Conservation (phyloP, 2,888 invertebrate genomes). For the Drosophila melanosoma region DNA sequence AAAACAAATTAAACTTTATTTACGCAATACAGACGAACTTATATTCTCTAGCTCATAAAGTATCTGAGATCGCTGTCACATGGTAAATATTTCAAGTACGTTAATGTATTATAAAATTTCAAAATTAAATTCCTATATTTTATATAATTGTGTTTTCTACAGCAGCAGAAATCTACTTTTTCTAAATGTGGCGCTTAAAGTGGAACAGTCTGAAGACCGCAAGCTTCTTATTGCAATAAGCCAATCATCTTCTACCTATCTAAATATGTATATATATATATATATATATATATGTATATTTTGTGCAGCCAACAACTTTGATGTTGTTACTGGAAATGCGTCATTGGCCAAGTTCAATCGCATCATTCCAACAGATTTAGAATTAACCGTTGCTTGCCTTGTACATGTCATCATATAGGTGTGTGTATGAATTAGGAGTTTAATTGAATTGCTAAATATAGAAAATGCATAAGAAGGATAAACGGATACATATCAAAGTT, state of each 20-base stretch:
- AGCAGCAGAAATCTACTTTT: not conserved
- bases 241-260: conserved; percentile 22
- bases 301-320: conserved; percentile 15
- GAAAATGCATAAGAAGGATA: conserved; percentile 38
- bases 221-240: conserved; percentile 43
- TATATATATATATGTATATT: too few relatives aligned
- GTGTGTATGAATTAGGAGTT: conserved; percentile 14
- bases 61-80: not conserved
- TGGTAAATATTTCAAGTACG: too few relatives aligned
- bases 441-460: conserved; percentile 36
- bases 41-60: not conserved
- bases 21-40: too few relatives aligned
- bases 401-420: conserved; percentile 56
- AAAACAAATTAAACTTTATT: not conserved
- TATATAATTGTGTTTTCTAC: not conserved
- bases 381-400: conserved; percentile 44
- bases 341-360: conserved; percentile 41
- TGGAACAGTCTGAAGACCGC: not conserved
- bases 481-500: conserved; percentile 37
- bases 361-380: conserved; percentile 48
- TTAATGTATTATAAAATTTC: not conserved
- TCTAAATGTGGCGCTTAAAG: not conserved
- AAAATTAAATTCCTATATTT: not conserved
- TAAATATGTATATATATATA: not conserved
- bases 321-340: conserved; percentile 43